Conservation (phyloP, 2,797 vertebrate genomes). For the Tamandua tetradactyla region DNA sequence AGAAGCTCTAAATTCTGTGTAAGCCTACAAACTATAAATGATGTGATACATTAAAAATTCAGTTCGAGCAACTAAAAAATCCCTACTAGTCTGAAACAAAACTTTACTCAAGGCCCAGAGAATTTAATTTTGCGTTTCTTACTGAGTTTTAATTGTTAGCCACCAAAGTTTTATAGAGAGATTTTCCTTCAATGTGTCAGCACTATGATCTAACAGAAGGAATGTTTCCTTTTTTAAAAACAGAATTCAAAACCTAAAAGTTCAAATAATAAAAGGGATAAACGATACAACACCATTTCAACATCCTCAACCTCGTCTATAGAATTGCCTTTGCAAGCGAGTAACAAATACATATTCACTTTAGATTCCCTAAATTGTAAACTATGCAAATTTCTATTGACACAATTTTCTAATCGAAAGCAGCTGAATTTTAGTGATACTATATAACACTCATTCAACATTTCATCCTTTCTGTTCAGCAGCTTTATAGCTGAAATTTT, state of each 20-base stretch:
- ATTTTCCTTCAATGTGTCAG: not conserved
- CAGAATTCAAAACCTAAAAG: not conserved
- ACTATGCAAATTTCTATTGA: not conserved
- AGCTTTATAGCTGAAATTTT: not conserved
- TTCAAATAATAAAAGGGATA: not conserved
- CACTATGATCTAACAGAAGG: not conserved
- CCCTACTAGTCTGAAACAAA: not conserved
- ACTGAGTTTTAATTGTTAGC: not conserved
- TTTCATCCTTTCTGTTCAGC: not conserved
- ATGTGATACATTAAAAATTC: not conserved
- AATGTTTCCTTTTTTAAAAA: not conserved
- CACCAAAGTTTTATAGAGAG: not conserved
- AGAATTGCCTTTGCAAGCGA: not conserved
- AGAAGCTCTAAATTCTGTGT: not conserved
- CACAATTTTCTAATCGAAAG: not conserved
- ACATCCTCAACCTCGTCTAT: not conserved
- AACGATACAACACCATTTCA: not conserved
- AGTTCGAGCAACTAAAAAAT: not conserved
- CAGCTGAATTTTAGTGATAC: not conserved
- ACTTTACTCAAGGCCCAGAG: not conserved
- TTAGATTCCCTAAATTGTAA: not conserved
- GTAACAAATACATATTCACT: not conserved
- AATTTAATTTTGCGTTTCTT: not conserved
- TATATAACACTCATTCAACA: not conserved
- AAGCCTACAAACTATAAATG: not conserved